These are phyloP conservation scores for Cyclophora punctaria DNA, from an alignment of 2,888 invertebrate genomes.

Conservation along the genomic window DNA sequence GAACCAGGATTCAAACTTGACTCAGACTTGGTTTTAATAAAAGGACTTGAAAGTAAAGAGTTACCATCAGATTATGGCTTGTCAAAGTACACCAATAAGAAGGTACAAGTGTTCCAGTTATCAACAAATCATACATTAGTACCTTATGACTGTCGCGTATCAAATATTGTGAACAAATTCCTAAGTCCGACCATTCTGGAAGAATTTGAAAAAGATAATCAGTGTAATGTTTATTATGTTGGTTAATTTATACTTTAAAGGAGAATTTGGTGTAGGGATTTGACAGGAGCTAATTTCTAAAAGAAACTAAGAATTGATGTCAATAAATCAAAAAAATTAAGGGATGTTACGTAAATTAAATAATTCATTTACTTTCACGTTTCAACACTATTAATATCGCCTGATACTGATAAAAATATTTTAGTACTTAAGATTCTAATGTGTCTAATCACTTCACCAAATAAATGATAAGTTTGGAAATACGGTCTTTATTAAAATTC, in stretches of 20 bases:
- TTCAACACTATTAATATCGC: too few relatives aligned
- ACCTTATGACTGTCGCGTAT: conserved; percentile 29
- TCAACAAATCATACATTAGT: conserved; percentile 28
- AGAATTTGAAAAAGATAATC: conserved; percentile 5
- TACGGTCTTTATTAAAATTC: too few relatives aligned
- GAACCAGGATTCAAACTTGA: conserved; percentile 30
- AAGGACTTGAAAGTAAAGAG: conserved; percentile 24
- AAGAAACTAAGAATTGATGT: too few relatives aligned
- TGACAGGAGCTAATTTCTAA: too few relatives aligned
- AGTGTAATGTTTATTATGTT: conserved; percentile 3
- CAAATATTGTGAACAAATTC: conserved; percentile 37
- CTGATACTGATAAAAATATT: too few relatives aligned
- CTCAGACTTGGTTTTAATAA: conserved; percentile 40
- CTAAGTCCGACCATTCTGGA: conserved; percentile 26
- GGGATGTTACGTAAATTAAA: too few relatives aligned
- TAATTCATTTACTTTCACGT: too few relatives aligned
- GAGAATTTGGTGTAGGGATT: not conserved
- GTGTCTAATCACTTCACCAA: too few relatives aligned
- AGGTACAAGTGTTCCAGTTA: conserved; percentile 30
- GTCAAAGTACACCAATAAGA: conserved; percentile 32
- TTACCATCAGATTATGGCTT: conserved; percentile 36
- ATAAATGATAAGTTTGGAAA: too few relatives aligned
- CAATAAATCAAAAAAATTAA: too few relatives aligned
- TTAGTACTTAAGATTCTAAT: too few relatives aligned
- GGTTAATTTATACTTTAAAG: not conserved